A percentile compares a stretch with the other conserved stretches of the same genome.
Evolutionary conservation across 2,888 invertebrate genomes (phyloP).

Genomic region (Nemoura dubitans): DNA sequence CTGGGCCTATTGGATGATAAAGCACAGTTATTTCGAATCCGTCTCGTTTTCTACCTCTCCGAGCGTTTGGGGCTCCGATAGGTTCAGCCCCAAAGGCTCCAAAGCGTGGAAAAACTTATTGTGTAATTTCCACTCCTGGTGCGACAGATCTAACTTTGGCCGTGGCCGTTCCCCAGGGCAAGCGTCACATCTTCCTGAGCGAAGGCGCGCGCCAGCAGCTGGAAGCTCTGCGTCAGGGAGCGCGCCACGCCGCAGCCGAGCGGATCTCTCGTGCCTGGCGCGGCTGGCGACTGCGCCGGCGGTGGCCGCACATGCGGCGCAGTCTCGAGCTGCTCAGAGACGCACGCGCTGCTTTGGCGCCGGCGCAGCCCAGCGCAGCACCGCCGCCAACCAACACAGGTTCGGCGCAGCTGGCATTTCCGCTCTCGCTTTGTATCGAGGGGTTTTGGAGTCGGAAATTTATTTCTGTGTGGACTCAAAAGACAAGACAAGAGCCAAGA

Average conservation of each 20-base stretch:
- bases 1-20: too few relatives aligned
- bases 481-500: too few relatives aligned
- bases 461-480: too few relatives aligned
- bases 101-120: too few relatives aligned
- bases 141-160: too few relatives aligned
- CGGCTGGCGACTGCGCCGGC: slow-evolving; percentile 75
- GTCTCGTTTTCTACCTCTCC: too few relatives aligned
- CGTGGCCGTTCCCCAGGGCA: slow-evolving; percentile 67
- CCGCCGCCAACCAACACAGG: neutral
- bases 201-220: slow-evolving; percentile 92
- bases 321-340: slow-evolving; percentile 55
- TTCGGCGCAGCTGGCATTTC: slow-evolving; percentile 33
- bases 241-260: slow-evolving; percentile 82
- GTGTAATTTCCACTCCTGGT: too few relatives aligned
- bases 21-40: too few relatives aligned
- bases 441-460: too few relatives aligned
- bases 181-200: slow-evolving; percentile 90
- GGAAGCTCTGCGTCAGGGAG: slow-evolving; percentile 81
- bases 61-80: too few relatives aligned
- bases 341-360: neutral
- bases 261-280: slow-evolving; percentile 86
- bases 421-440: too few relatives aligned
- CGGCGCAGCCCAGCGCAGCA: neutral
- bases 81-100: too few relatives aligned
- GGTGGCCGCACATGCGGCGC: slow-evolving; percentile 69